Base-by-base conservation (phyloP, 2,888 invertebrate species). In the Aspidapion aeneum region DNA sequence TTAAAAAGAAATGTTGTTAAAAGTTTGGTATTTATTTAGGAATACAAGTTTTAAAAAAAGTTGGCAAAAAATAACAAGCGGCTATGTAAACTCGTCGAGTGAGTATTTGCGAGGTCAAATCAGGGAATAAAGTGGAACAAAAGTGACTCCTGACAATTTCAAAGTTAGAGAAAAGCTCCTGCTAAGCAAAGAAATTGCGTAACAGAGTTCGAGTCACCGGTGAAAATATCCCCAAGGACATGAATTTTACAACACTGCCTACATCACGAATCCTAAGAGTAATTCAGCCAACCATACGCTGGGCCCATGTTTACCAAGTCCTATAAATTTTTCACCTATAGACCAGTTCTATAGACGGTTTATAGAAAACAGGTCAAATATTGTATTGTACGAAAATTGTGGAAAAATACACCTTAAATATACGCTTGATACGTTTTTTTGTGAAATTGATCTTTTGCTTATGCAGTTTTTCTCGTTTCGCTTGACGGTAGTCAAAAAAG, bases 211-310 rank as follows among this genome's bases (percentile, higher is more conserved):
- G 12, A 12, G 35, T 35, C 35, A 12, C 35, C 35, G 5, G 35
- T 35, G 5, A 12, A 35, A 3, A 35, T 12, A 35, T 35, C 35
- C 35, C 35, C 35, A 12, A 35, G 60, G 65, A 58, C 59, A 65
- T 65, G 65, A 65, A 65, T 65, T 65, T 65, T 65, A 56, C 60
- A 65, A 65, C 62, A 65, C 62, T 65, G 54, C 62, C 65, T 65
- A 62, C 62, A 59, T 65, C 65, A 60, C 58, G 65, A 65, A 62
- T 62, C 65, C 65, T 62, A 57, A 65, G 65, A 62, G 65, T 65
- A 64, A 64, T 64, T 64, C 64, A 51, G 57, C 60, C 59, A 19
- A 52, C 52, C 52, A 52, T 61, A 60, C 51, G 58, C 63, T 61
- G 58, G 63, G 57, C 22, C 58, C 52, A 59, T 61, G 61, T 64